Percentiles rank a stretch among this genome's conserved stretches.
Conservation (phyloP, 1,140 invertebrate species). For the Zaprionus lachaisei region DNA sequence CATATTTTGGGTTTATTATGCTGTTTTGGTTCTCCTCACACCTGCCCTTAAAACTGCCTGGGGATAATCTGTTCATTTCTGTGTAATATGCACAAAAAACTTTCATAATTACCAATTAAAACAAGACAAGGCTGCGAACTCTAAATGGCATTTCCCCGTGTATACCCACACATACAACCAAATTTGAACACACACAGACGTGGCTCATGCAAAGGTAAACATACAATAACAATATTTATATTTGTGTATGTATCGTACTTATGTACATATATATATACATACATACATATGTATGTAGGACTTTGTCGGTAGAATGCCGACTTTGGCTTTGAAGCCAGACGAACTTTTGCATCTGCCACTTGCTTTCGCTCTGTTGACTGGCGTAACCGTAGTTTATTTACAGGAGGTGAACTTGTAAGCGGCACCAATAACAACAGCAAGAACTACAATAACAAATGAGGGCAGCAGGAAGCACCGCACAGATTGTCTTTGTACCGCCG, state of each 20-base stretch:
- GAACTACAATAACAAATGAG: slow-evolving; percentile 29
- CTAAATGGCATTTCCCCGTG: slow-evolving; percentile 49
- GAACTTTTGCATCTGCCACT: slow-evolving; percentile 60
- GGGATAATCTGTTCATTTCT: slow-evolving; percentile 30
- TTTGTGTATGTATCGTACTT: no score
- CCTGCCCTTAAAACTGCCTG: slow-evolving; percentile 10
- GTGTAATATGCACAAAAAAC: slow-evolving; percentile 42
- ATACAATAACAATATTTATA: slow-evolving; percentile 65
- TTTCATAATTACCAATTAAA: slow-evolving; percentile 63
- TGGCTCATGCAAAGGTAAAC: slow-evolving; percentile 29
- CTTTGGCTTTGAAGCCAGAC: slow-evolving; percentile 41
- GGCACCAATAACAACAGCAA: slow-evolving; percentile 50
- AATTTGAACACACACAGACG: neutral
- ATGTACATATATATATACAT: no score
- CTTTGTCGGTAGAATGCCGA: slow-evolving; percentile 56
- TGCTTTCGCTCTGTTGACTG: slow-evolving; percentile 20
- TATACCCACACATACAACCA: slow-evolving; percentile 26
- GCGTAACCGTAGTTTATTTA: slow-evolving; percentile 64
- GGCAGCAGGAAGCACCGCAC: slow-evolving; percentile 54
- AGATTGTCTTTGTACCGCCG: slow-evolving; percentile 64
- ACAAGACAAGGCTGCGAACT: slow-evolving; percentile 46
- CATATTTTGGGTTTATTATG: no score
- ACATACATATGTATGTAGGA: slow-evolving; percentile 40
- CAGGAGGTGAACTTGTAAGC: slow-evolving; percentile 69
- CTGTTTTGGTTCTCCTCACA: neutral